Evolutionary conservation across 2,888 invertebrate species (phyloP), one percentile per base, ranked within the genome.

Genomic region (Scaptomyza reducta): DNA sequence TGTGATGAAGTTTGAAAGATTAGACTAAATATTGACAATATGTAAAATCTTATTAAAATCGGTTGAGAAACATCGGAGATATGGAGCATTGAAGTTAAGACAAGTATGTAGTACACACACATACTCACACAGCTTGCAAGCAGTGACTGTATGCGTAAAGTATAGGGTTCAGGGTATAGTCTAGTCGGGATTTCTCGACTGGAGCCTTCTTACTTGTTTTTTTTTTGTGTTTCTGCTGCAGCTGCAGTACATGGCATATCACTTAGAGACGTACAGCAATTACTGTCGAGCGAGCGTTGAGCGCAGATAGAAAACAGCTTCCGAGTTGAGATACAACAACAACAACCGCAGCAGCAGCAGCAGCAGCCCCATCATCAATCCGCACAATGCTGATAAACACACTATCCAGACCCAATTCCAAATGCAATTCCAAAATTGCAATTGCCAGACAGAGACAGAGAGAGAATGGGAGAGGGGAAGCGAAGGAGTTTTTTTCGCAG

Each of bases 211-310:
- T 22, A 1, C 5, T 22, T 3, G 0, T 22, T 22, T 22, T 9
- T 27, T 27, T 27, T 25, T 18, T 41, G 54, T 35, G 38, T 50
- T 54, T 18, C 9, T 47, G 46, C 14, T 40, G 65, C 57, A 40
- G 45, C 67, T 72, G 76, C 45, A 45, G 67, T 44, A 86, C 81
- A 81, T 87, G 80, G 81, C 84, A 80, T 80, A 82, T 87, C 81
- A 87, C 87, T 82, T 82, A 80, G 75, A 80, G 75, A 63, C 62
- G 31, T 47, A 82, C 79, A 82, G 87, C 80, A 81, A 81, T 81
- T 81, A 81, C 81, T 50, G 56, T 42, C 47, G 51, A 27, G 59
- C 22, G 33, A 44, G 46, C 22, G 33, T 35, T 38, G 70, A 57
- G 53, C 63, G 57, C 49, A 66, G 64, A 73, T 72, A 60, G 79